phyloP scores from a whole-genome alignment of 2,113 vertebrate species.

The Chaetodon trifascialis region DNA sequence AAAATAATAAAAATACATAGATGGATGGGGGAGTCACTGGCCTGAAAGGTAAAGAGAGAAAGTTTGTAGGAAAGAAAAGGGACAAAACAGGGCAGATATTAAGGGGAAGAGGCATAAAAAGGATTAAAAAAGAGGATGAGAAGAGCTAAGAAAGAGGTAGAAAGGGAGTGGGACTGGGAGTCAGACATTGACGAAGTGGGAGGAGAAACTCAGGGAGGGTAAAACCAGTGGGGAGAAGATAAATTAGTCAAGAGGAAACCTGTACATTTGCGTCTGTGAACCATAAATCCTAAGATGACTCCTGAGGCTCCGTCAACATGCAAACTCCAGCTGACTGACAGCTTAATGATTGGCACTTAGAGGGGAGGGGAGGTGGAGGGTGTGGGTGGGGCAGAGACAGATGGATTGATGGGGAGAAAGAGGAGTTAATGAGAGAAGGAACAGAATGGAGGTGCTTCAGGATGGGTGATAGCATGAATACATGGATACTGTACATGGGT shows the following conservation, averaged over 20 bases:
- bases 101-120: slow-evolving; percentile 4
- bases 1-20: slow-evolving; percentile 65
- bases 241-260: slow-evolving; percentile 46
- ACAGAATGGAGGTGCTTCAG: slow-evolving; percentile 57
- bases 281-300: slow-evolving; percentile 59
- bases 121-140: not conserved
- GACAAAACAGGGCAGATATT: not conserved
- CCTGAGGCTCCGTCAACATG: slow-evolving; percentile 50
- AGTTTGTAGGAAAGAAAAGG: slow-evolving; percentile 7
- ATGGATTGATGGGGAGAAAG: slow-evolving; percentile 59
- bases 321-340: slow-evolving; percentile 69
- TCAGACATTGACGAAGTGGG: not conserved
- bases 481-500: slow-evolving; percentile 26
- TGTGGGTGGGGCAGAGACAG: slow-evolving; percentile 29
- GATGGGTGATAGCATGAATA: slow-evolving; percentile 57
- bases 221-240: slow-evolving; percentile 17
- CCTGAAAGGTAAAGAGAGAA: not conserved
- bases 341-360: slow-evolving; percentile 76
- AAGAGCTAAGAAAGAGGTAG: not conserved
- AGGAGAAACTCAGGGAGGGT: not conserved
- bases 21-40: slow-evolving; percentile 45
- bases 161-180: not conserved
- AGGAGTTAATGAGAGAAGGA: slow-evolving; percentile 66
- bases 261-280: slow-evolving; percentile 52
- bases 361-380: slow-evolving; percentile 35